phyloP scores from a whole-genome alignment of 2,797 vertebrate genomes.

The Brachyrhaphis roseni region DNA sequence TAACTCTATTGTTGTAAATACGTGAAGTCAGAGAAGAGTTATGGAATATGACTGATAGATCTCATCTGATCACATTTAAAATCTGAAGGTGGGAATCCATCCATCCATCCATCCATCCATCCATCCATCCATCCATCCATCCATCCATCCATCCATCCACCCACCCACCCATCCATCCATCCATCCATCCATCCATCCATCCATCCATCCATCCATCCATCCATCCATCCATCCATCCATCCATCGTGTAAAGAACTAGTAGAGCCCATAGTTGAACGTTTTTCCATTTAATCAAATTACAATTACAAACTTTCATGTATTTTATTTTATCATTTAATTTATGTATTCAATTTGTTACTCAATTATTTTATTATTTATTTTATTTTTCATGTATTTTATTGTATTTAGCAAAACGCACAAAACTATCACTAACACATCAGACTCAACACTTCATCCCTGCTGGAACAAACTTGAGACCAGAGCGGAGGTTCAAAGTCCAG shows the following conservation, averaged over 20 bases:
- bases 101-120: background rate
- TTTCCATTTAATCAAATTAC: no score
- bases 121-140: no score
- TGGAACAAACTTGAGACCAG: no score
- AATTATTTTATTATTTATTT: background rate
- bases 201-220: background rate
- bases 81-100: background rate
- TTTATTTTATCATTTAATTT: no score
- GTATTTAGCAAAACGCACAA: no score
- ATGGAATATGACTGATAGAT: background rate
- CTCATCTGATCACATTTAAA: background rate
- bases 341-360: no score
- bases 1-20: background rate
- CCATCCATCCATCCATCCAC: background rate
- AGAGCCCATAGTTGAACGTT: no score
- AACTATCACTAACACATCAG: background rate
- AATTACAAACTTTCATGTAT: no score
- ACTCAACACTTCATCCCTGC: background rate
- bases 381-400: no score
- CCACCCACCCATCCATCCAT: no score
- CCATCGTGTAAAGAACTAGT: no score
- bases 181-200: no score
- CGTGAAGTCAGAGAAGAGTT: background rate
- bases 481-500: background rate
- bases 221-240: background rate